Evolutionary conservation across 2,888 invertebrate genomes (phyloP).

Genomic region (Yponomeuta plumbellus): DNA sequence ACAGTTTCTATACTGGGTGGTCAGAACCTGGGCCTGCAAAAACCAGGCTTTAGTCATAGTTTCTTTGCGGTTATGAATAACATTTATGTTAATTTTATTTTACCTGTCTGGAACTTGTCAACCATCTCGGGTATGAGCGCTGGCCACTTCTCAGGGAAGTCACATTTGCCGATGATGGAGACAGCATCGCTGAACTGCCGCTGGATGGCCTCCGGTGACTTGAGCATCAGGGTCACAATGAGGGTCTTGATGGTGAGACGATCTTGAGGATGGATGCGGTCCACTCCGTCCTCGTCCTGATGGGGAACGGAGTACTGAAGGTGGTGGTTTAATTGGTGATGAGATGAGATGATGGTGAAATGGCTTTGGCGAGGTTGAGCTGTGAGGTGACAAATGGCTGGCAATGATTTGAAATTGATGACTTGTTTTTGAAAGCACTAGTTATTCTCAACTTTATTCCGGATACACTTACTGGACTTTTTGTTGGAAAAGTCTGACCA

Average conservation of each 20-base stretch:
- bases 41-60: not conserved
- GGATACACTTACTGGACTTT: no score
- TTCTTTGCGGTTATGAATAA: not conserved
- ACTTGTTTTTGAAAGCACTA: no score
- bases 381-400: not conserved
- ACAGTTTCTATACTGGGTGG: no score
- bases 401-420: not conserved
- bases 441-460: no score
- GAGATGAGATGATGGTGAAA: not conserved
- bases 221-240: constrained; percentile 95
- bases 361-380: not conserved
- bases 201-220: constrained; percentile 92
- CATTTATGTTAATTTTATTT: no score
- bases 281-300: constrained; percentile 83
- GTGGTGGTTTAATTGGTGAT: not conserved
- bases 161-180: constrained; percentile 95
- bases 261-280: constrained; percentile 88
- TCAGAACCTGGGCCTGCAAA: no score
- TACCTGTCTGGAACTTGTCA: constrained; percentile 88
- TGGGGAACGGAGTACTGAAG: not conserved
- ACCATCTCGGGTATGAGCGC: constrained; percentile 95
- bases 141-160: constrained; percentile 98
- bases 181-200: constrained; percentile 97
- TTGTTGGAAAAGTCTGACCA: no score
- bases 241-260: constrained; percentile 87